These are phyloP conservation scores for Drosophila aff. DNA, from an alignment of 1,140 invertebrate species.

Conservation along the genomic window DNA sequence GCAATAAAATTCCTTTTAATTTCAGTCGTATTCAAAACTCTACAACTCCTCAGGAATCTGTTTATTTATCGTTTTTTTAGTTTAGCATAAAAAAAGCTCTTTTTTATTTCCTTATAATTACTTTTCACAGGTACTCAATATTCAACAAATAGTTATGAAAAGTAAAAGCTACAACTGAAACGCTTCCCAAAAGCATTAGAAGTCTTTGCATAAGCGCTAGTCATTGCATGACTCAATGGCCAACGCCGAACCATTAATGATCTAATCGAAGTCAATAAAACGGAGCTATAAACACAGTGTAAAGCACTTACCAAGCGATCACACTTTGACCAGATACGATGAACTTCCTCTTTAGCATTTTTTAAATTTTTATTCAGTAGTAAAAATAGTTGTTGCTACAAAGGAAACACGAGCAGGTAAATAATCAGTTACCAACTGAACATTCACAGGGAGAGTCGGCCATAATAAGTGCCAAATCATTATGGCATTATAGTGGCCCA, in stretches of 20 bases:
- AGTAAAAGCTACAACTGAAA: slow-evolving; percentile 21
- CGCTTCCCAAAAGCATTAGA: background rate
- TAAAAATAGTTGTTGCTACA: slow-evolving; percentile 21
- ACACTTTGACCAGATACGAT: slow-evolving; percentile 12
- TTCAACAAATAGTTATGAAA: background rate
- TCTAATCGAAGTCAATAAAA: slow-evolving; percentile 48
- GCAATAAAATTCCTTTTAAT: too few species aligned
- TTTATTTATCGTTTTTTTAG: too few species aligned
- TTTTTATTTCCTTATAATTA: background rate
- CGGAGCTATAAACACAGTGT: slow-evolving; percentile 35
- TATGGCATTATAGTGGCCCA: slow-evolving; percentile 47
- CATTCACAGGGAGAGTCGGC: slow-evolving; percentile 10
- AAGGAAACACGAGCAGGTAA: slow-evolving; percentile 10
- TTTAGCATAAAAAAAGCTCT: too few species aligned
- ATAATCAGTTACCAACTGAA: slow-evolving; percentile 26
- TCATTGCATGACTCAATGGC: slow-evolving; percentile 36
- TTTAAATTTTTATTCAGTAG: background rate
- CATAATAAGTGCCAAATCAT: slow-evolving; percentile 53
- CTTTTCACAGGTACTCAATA: background rate
- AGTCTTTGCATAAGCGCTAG: slow-evolving; percentile 9
- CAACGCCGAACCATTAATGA: slow-evolving; percentile 30
- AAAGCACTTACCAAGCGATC: slow-evolving; percentile 33
- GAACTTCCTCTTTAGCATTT: slow-evolving; percentile 11
- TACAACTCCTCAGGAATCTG: too few species aligned
- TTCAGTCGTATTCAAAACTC: too few species aligned